Base-by-base conservation (phyloP, 2,888 invertebrate species). In the Yponomeuta evonymella region DNA sequence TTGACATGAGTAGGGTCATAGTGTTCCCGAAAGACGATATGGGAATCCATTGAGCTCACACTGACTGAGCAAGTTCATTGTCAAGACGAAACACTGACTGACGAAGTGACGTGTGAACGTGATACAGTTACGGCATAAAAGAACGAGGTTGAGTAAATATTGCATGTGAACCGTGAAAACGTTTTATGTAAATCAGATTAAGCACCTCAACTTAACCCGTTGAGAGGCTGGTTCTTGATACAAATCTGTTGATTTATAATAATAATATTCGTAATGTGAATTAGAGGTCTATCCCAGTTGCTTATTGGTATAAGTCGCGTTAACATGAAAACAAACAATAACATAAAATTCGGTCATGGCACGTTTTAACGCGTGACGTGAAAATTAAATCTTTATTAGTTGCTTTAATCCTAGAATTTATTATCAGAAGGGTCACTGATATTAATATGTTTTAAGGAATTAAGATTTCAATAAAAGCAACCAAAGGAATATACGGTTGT, bases 51-150 rank as follows among this genome's bases (percentile, higher is more conserved):
- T 64, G 30, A 65, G 48, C 9, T 66, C 69, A 48, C 72, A 73
- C 85, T 86, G 86, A 87, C 89, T 85, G 83, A 23, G 86, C 88
- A 84, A 86, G 82, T 84, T 86, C 83, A 86, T 88, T 89, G 87
- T 89, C 79, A 76, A 78, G 75, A 70, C 79, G 78, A 79, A 79
- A 81, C 83, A 78, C 81, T 82, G 81, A 80, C 78, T 79, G 77
- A 81, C 79, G 77, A 81, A 79, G 80, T 77, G 23, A 23, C 36
- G 67, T 67, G 43, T 67, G 75, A 81, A 82, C 84, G 82, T 84
- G 82, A 84, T 84, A 84, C 79, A 82, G 82, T 81, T 80, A 79
- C 76, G 78, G 78, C 76, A 78, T 75, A 81, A 79, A 79, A 75
- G 76, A 77, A 82, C 77, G 78, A 82, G 79, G 81, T 79, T 81